Evolutionary conservation across 2,113 vertebrate species (phyloP), one percentile per base, ranked within the genome.

Genomic region (Xenus cinereus): DNA sequence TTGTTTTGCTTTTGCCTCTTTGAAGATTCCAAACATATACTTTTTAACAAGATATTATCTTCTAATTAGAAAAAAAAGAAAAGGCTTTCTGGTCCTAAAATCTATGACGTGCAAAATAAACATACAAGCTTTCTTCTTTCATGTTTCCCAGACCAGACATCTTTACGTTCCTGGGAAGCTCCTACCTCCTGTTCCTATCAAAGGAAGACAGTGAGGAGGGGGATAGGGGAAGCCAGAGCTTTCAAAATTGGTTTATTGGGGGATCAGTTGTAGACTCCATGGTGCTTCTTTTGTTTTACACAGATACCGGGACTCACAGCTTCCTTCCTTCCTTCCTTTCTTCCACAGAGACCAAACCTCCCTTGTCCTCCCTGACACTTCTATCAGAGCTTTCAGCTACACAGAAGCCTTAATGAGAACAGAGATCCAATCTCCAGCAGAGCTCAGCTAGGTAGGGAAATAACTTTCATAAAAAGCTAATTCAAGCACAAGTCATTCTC

Each of bases 211-310:
- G 53, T 57, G 33, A 96, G 59, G 84, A 87, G 82, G 71, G 69
- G 73, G 12, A 60, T 9, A 73, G 41, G 54, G 77, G 89, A 96
- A 92, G 64, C 35, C 0, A 0, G 51, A 59, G 23, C 84, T 95
- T 95, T 97, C 81, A 92, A 89, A 96, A 95, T 95, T 89, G 89
- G 81, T 96, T 97, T 97, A 96, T 97, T 95, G 84, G 84, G 91
- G 94, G 74, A 87, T 96, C 91, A 96, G 5, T 84, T 89, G 75
- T 95, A 92, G 93, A 89, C 71, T 75, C 78, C 27, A 0, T 74
- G 90, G 82, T 74, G 74, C 16, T 83, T 71, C 94, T 95, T 95
- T 96, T 95, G 81, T 92, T 95, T 97, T 84, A 80, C 85, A 83
- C 80, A 89, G 81, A 92, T 81, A 84, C 37, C 66, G 92, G 50